Evolutionary conservation across 2,113 vertebrate genomes (phyloP), one percentile per base, ranked within the genome.

Genomic region (Chlorodrepanis virens): DNA sequence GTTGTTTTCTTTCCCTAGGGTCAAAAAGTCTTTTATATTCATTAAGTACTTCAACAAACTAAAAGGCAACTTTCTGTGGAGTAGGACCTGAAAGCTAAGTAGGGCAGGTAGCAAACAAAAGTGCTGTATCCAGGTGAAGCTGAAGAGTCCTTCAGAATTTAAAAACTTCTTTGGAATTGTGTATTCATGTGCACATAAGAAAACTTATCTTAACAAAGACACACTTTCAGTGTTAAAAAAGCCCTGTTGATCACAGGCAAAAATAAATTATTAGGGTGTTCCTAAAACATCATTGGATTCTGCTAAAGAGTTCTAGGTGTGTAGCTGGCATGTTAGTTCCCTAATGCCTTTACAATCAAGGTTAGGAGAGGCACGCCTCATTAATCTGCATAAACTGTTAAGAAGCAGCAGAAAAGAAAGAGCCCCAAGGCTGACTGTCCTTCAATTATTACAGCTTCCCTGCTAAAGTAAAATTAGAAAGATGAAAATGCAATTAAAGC

Each of bases 381-480:
- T 87, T 82, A 89, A 89, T 40, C 53, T 69, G 68, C 75, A 49
- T 25, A 85, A 91, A 93, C 24, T 63, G 87, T 88, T 87, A 75
- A 89, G 52, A 12, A 90, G 52, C 44, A 92, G 28, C 25, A 93
- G 76, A 67, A 72, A 65, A 60, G 21, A 56, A 84, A 65, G 57
- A 79, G 47, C 25, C 53, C 39, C 35, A 67, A 76, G 50, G 79
- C 57, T 92, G 59, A 77, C 89, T 84, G 59, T 78, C 70, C 40
- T 96, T 87, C 83, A 93, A 1, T 85, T 79, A 75, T 76, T 85
- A 42, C 37, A 76, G 63, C 25, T 91, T 94, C 92, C 44, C 69
- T 83, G 27, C 42, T 93, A 83, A 52, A 95, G 33, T 80, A 67
- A 64, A 85, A 84, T 71, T 40, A 83, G 83, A 80, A 63, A 96